These are phyloP conservation scores for Graptemys geographica DNA, from an alignment of 2,797 vertebrate species.

Conservation along the genomic window DNA sequence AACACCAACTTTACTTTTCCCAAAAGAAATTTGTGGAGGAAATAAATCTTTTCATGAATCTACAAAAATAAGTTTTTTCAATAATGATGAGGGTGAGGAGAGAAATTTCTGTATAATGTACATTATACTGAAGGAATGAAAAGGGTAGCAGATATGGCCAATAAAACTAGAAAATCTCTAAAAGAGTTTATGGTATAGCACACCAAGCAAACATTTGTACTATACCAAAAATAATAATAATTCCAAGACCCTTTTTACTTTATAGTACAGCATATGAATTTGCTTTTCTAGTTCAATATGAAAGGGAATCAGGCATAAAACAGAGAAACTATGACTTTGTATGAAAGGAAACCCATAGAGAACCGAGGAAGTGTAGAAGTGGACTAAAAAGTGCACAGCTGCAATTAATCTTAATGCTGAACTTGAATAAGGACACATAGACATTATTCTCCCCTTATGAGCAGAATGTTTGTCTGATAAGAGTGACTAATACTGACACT, in stretches of 20 bases:
- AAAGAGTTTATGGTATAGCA: slow-evolving; percentile 25
- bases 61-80: not conserved
- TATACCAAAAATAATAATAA: slow-evolving; percentile 50
- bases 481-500: not conserved
- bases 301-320: slow-evolving; percentile 55
- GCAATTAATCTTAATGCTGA: slow-evolving; percentile 33
- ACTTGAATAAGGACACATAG: slow-evolving; percentile 21
- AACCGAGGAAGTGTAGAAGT: not conserved
- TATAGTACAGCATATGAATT: not conserved
- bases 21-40: not conserved
- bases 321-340: not conserved
- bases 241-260: slow-evolving; percentile 58
- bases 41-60: not conserved
- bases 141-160: slow-evolving; percentile 47
- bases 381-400: slow-evolving; percentile 44
- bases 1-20: not conserved
- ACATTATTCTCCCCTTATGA: slow-evolving; percentile 2
- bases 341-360: slow-evolving; percentile 54
- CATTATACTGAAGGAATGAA: not conserved
- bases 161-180: slow-evolving; percentile 40
- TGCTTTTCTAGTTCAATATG: slow-evolving; percentile 25
- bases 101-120: not conserved
- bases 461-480: slow-evolving; percentile 26
- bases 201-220: not conserved
- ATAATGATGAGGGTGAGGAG: not conserved